These are phyloP conservation scores for Cossypha niveicapilla DNA, from an alignment of 2,797 vertebrate species.

Conservation along the genomic window DNA sequence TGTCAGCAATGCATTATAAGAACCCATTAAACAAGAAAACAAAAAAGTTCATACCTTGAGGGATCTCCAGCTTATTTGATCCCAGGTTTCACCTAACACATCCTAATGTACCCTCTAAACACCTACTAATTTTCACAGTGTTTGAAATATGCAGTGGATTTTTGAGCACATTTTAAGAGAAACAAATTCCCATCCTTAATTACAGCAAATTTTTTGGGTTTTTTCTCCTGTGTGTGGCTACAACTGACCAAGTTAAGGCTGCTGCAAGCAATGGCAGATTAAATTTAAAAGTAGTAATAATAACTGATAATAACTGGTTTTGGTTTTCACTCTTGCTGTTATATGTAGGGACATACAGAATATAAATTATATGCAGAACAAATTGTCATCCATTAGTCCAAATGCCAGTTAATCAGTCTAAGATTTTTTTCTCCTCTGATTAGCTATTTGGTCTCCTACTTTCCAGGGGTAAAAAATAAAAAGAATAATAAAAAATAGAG, in stretches of 20 bases:
- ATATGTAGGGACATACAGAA: neutral
- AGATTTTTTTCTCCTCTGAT: neutral
- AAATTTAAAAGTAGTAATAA: neutral
- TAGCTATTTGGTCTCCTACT: neutral
- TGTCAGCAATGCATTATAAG: neutral
- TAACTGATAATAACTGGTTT: neutral
- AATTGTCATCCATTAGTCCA: neutral
- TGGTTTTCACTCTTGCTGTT: neutral
- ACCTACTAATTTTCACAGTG: neutral
- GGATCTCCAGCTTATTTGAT: neutral
- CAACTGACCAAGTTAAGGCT: neutral
- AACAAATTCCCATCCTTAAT: neutral
- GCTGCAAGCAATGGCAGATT: neutral
- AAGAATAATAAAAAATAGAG: neutral
- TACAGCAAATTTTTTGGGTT: fast-evolving
- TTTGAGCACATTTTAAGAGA: neutral
- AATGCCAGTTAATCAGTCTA: neutral
- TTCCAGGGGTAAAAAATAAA: neutral
- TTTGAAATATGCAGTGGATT: neutral
- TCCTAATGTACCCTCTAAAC: neutral
- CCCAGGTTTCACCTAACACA: neutral
- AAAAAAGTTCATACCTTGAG: neutral
- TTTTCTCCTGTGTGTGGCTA: neutral
- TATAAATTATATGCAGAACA: neutral
- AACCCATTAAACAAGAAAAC: neutral